Evolutionary conservation across 2,797 vertebrate species (phyloP), one percentile per base, ranked within the genome.

Genomic region (Oreochromis grahami): DNA sequence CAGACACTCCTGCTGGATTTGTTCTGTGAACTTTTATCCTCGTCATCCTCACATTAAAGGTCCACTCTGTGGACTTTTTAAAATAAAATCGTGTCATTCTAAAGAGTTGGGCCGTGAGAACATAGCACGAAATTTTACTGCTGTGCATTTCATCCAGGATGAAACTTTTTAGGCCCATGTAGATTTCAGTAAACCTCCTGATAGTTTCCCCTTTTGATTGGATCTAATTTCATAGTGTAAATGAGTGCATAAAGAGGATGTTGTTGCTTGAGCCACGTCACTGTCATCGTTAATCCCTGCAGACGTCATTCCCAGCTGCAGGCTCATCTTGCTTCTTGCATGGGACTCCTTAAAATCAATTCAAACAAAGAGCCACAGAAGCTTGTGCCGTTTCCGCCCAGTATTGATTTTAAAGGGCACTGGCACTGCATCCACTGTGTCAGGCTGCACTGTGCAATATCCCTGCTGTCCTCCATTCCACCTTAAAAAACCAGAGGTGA

Each of bases 341-440:
- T 10, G 7, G 43, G 21, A 83, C 58, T 78, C 80, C 76, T 83
- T 80, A 36, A 82, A 85, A 89, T 48, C 76, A 80, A 78, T 85
- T 80, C 32, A 81, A 81, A 65, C 34, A 15, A 72, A 81, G 77
- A 60, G 45, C 34, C 36, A 48, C 82, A 41, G 53, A 50, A 79
- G 34, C 32, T 21, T n/a, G 17, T 53, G 78, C 90, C 77, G 38
- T 84, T 86, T 52, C 68, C 50, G 45, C 55, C 63, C 51, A 65
- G 76, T 81, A 88, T 86, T 79, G 84, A 90, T 92, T 90, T 89
- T 55, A 50, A 3, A 10, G 15, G 38, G 21, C 86, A 76, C 34
- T 5, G 63, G 81, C 82, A 80, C 82, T 13, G 2, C 84, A 53
- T 85, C 51, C 74, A 82, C 83, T 91, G 83, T 80, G 43, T 72